Base-by-base conservation (phyloP, 2,888 invertebrate species). In the Ochropleura plecta region DNA sequence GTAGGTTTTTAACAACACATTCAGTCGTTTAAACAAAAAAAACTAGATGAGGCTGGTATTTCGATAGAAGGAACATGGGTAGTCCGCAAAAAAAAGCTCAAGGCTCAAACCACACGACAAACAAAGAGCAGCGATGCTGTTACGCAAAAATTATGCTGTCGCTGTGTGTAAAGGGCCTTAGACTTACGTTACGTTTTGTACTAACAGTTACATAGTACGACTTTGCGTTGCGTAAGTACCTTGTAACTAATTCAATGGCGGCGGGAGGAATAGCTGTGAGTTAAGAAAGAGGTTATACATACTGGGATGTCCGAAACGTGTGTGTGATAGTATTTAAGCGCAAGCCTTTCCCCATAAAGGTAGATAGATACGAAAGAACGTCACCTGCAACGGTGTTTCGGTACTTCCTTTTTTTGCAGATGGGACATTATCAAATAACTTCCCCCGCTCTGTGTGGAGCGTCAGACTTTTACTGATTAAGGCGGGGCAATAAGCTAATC, bases 181-280 rank as follows among this genome's bases (percentile, higher is more conserved):
- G 16, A 55, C 18, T 18, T 49, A 70, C 64, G 68, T 60, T 70
- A 73, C 18, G 57, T 46, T 79, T 78, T 57, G 46, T 79, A 73
- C 66, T 76, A 51, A 76, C 69, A 76, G 53, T 69, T 74, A 79
- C 57, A 57, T 65, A 67, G 63, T 71, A 57, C 20, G 48, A 20
- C 20, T 64, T 70, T 14, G 14, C 20, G 49, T 63, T 51, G 7
- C 49, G 66, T 46, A 69, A 74, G 7, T 55, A 18, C 14, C 30
- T 30, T 71, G 64, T 53, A 65, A 77, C 78, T 70, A 30, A 57
- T 42, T 53, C 63, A 78, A 63, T 68, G 44, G 42, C n/a, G 12
- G n/a, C 10, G 9, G 48, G 9, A 48, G 3, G 8, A 53, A 71
- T 40, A 55, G 18, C 3, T 20, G 1, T 5, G 8, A 51, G 2